Evolutionary conservation across 2,797 vertebrate species (phyloP).

Genomic region (Sebastiscus albofasciatus): DNA sequence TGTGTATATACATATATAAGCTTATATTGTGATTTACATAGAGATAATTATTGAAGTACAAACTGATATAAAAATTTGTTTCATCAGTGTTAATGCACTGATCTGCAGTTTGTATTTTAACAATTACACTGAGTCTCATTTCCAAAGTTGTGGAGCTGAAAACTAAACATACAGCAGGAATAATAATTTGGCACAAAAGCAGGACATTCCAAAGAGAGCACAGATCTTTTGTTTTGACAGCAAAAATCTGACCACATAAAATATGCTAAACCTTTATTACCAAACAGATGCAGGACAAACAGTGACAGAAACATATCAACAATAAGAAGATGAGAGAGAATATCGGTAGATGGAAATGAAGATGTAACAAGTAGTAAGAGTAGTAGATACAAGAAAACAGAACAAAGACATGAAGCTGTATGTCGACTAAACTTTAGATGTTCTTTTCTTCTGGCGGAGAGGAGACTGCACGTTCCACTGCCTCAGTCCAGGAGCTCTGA

Average conservation of each 20-base stretch:
- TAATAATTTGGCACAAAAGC: too few relatives aligned
- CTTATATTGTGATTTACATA: too few relatives aligned
- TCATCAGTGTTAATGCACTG: too few relatives aligned
- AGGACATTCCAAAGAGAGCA: too few relatives aligned
- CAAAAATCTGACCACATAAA: too few relatives aligned
- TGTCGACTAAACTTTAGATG: neutral
- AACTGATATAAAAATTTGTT: too few relatives aligned
- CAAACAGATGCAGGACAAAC: neutral
- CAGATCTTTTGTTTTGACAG: too few relatives aligned
- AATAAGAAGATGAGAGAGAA: neutral
- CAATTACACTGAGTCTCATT: too few relatives aligned
- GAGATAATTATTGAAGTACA: too few relatives aligned
- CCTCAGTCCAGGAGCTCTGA: constrained; percentile 53
- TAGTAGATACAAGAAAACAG: neutral
- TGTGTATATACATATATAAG: neutral
- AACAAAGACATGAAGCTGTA: neutral
- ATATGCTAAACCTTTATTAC: neutral
- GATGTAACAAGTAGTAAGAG: neutral
- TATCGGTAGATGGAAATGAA: neutral
- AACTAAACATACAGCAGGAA: too few relatives aligned
- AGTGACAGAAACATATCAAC: neutral
- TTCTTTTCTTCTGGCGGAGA: constrained; percentile 51
- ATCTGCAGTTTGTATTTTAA: too few relatives aligned
- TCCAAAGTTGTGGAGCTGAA: too few relatives aligned
- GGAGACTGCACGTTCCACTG: constrained; percentile 82